These are phyloP conservation scores for Stenoptilia bipunctidactyla DNA, from an alignment of 2,888 invertebrate species.

Conservation along the genomic window DNA sequence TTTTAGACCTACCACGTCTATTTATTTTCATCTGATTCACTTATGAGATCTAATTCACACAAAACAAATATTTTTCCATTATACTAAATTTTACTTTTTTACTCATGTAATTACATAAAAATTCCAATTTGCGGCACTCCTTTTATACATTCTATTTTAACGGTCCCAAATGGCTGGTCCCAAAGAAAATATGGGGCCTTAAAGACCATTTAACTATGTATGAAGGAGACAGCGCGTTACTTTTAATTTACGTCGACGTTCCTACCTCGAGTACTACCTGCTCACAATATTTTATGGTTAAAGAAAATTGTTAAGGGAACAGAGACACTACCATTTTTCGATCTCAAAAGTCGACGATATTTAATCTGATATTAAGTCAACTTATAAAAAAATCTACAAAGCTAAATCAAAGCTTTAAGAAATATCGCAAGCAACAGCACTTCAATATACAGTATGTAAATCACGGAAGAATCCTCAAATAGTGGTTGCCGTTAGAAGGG, in stretches of 20 bases:
- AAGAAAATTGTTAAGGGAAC: constrained; percentile 27
- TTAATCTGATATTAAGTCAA: too few relatives aligned
- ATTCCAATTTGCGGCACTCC: constrained; percentile 48
- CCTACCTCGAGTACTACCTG: constrained; percentile 42
- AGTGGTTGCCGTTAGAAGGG: not conserved
- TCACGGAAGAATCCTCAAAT: not conserved
- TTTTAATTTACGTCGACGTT: constrained; percentile 59
- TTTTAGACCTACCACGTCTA: too few relatives aligned
- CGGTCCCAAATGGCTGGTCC: constrained; percentile 43
- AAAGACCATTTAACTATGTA: constrained; percentile 64
- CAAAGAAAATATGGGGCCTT: constrained; percentile 54
- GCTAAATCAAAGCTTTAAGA: too few relatives aligned
- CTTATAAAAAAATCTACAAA: too few relatives aligned
- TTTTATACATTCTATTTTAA: constrained; percentile 56
- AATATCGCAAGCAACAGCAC: too few relatives aligned
- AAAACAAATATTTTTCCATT: too few relatives aligned
- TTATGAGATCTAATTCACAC: too few relatives aligned
- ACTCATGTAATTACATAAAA: constrained; percentile 48
- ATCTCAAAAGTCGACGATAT: too few relatives aligned
- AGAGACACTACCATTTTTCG: too few relatives aligned
- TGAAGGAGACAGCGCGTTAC: constrained; percentile 55
- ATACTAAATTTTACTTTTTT: constrained; percentile 43
- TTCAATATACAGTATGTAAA: not conserved
- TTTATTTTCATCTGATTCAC: too few relatives aligned
- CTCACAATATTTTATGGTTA: constrained; percentile 42